These are phyloP conservation scores for Beroe ovata DNA, from an alignment of 37 sponge, comb jelly and placozoan species.

Conservation along the genomic window DNA sequence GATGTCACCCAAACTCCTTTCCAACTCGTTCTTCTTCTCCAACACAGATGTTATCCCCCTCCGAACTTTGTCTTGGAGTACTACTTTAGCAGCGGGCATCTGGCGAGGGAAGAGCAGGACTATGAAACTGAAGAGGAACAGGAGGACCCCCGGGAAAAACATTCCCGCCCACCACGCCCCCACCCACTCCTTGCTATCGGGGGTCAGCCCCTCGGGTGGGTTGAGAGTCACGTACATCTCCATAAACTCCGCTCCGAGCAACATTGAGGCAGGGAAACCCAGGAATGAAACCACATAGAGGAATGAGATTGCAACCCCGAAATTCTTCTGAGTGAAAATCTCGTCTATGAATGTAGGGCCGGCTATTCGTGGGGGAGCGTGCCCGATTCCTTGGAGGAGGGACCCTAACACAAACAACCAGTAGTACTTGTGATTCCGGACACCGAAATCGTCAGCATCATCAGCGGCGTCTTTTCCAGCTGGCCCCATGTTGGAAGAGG, in stretches of 20 bases:
- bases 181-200: constrained; percentile 33
- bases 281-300: constrained; percentile 45
- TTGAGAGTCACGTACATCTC: constrained; percentile 31
- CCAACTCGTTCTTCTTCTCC: constrained; percentile 42
- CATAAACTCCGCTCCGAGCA: constrained; percentile 20
- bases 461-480: neutral
- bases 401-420: constrained; percentile 49
- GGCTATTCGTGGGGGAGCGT: constrained; percentile 38
- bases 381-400: constrained; percentile 38
- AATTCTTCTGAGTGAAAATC: constrained; percentile 63
- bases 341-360: constrained; percentile 55
- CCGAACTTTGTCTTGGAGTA: constrained; percentile 23
- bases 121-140: constrained; percentile 15
- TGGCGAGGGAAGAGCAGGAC: constrained; percentile 40
- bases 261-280: constrained; percentile 14
- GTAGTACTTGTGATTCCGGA: constrained; percentile 63
- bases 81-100: constrained; percentile 55
- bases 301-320: constrained; percentile 61
- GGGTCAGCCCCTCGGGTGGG: constrained; percentile 23
- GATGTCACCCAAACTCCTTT: neutral
- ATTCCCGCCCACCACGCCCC: constrained; percentile 64
- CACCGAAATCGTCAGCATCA: constrained; percentile 11
- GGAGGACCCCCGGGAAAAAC: neutral
- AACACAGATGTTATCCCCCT: constrained; percentile 17
- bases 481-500: neutral